phyloP scores from a whole-genome alignment of 2,113 vertebrate genomes.

The Polypterus bichir region DNA sequence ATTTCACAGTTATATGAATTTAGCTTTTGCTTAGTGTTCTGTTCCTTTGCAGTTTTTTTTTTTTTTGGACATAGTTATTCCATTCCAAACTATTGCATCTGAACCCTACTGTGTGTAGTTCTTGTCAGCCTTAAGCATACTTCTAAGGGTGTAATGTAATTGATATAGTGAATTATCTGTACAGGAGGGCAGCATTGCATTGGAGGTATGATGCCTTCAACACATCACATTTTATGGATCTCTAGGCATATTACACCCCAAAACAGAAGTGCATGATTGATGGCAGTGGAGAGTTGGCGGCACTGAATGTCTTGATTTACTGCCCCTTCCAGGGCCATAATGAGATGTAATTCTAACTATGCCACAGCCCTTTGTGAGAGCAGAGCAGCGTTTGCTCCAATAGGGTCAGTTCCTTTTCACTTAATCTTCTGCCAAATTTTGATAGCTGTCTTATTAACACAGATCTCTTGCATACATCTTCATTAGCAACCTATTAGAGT shows the following conservation, averaged over 20 bases:
- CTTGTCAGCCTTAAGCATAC: no score
- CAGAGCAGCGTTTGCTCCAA: slow-evolving; percentile 14
- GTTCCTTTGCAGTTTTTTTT: no score
- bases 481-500: slow-evolving; percentile 42
- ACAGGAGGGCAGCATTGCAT: no score
- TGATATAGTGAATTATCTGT: no score
- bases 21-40: no score
- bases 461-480: slow-evolving; percentile 45
- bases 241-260: slow-evolving; percentile 12
- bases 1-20: no score
- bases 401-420: slow-evolving; percentile 28
- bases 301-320: slow-evolving; percentile 47
- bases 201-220: no score
- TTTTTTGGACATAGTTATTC: no score
- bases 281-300: slow-evolving; percentile 37
- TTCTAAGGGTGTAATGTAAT: no score
- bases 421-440: slow-evolving; percentile 34
- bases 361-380: slow-evolving; percentile 18
- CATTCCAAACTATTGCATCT: no score
- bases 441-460: slow-evolving; percentile 47
- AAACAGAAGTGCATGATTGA: slow-evolving; percentile 37
- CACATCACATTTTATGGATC: not conserved
- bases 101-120: no score
- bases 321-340: slow-evolving; percentile 44
- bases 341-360: slow-evolving; percentile 51